These are phyloP conservation scores for Empidonax alnorum DNA, from an alignment of 2,113 vertebrate genomes.

Conservation along the genomic window DNA sequence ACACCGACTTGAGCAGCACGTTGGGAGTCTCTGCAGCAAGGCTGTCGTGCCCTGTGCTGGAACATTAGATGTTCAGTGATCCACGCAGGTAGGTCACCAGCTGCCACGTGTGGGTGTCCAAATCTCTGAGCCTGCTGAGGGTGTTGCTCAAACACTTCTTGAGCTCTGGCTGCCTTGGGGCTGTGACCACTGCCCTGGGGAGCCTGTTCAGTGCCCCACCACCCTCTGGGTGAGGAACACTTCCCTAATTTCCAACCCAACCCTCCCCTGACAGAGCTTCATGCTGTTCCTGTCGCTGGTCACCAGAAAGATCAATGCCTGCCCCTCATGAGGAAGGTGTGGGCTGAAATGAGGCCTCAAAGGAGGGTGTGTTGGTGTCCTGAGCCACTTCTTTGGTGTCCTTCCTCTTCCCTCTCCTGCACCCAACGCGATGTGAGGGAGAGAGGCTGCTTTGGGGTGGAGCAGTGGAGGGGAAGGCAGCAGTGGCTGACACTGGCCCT, in stretches of 20 bases:
- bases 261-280: background rate
- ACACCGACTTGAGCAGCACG: rapidly evolving
- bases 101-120: background rate
- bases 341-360: background rate
- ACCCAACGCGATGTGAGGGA: rapidly evolving
- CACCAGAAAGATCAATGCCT: background rate
- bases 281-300: background rate
- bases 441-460: background rate
- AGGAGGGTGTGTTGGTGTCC: background rate
- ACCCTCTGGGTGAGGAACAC: background rate
- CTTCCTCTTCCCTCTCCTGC: background rate
- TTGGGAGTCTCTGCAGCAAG: background rate
- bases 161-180: background rate
- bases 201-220: background rate
- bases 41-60: background rate
- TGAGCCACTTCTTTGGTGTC: background rate
- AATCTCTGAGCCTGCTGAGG: background rate
- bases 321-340: background rate
- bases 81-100: background rate
- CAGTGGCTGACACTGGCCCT: background rate
- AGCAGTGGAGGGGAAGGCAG: background rate
- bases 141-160: rapidly evolving
- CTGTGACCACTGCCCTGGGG: background rate
- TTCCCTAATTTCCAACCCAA: background rate
- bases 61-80: background rate